Evolutionary conservation across 2,797 vertebrate species (phyloP).

Genomic region (Anisognathus igniventris): DNA sequence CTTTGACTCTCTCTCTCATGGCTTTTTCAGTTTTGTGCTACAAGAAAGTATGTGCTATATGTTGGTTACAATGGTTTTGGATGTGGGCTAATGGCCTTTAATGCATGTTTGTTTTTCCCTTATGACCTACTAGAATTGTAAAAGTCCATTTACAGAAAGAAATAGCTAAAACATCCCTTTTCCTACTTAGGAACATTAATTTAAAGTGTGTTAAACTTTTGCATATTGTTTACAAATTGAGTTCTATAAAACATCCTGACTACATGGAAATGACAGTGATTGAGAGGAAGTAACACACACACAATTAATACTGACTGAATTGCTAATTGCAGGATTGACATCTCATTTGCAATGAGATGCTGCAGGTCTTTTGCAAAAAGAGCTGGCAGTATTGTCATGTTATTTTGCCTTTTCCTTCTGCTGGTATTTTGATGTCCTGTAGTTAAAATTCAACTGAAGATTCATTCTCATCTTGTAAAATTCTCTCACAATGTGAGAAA

Average conservation of each 20-base stretch:
- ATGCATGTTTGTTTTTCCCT: not conserved
- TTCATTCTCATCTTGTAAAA: not conserved
- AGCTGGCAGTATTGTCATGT: not conserved
- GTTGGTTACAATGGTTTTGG: not conserved
- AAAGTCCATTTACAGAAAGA: not conserved
- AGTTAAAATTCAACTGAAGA: not conserved
- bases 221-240: conserved; percentile 38
- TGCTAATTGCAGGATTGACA: conserved; percentile 38
- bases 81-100: not conserved
- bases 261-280: conserved; percentile 17
- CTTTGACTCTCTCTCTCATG: not conserved
- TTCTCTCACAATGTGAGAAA: not conserved
- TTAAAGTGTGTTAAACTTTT: conserved; percentile 8
- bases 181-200: not conserved
- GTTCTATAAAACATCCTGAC: conserved; percentile 16
- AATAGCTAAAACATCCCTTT: not conserved
- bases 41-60: not conserved
- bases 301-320: conserved; percentile 34
- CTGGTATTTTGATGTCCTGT: not conserved
- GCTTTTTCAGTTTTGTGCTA: not conserved
- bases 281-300: conserved; percentile 11
- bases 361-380: not conserved
- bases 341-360: conserved; percentile 10
- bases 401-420: not conserved
- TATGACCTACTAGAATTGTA: not conserved